These are phyloP conservation scores for Leuciscus waleckii DNA, from an alignment of 2,797 vertebrate species.

Conservation along the genomic window DNA sequence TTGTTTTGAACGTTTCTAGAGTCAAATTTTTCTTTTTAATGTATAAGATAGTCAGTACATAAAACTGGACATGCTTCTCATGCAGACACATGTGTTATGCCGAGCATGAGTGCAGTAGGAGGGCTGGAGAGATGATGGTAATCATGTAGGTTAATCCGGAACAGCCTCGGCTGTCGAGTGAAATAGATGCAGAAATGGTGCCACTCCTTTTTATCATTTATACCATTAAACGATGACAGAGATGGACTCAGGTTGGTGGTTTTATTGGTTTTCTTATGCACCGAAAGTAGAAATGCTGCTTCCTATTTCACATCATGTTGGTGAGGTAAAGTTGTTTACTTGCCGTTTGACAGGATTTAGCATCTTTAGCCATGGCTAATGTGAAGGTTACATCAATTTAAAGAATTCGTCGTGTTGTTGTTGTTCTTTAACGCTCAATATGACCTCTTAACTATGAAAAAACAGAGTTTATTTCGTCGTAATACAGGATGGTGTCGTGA, in stretches of 20 bases:
- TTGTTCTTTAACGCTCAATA: neutral
- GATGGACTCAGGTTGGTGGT: constrained; percentile 41
- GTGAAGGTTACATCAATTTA: neutral
- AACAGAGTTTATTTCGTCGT: neutral
- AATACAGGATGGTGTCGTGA: neutral
- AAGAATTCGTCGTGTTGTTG: neutral
- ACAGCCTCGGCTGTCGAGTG: constrained; percentile 34
- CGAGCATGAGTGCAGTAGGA: constrained; percentile 32
- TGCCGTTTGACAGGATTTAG: neutral
- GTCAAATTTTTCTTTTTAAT: neutral
- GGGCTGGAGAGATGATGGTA: constrained; percentile 46
- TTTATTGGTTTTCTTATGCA: neutral
- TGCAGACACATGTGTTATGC: neutral
- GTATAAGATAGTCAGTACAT: neutral
- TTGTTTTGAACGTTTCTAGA: neutral
- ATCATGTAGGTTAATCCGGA: constrained; percentile 61
- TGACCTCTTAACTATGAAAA: neutral
- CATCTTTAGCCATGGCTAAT: constrained; percentile 44
- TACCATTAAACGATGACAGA: neutral
- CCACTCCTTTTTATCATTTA: constrained; percentile 3
- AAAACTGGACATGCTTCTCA: neutral
- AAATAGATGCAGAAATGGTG: constrained; percentile 47
- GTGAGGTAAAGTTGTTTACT: neutral
- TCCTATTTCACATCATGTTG: neutral
- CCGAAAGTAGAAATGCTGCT: neutral